These are phyloP conservation scores for Brachionus rubens DNA, from an alignment of 1,140 invertebrate species.

Conservation along the genomic window DNA sequence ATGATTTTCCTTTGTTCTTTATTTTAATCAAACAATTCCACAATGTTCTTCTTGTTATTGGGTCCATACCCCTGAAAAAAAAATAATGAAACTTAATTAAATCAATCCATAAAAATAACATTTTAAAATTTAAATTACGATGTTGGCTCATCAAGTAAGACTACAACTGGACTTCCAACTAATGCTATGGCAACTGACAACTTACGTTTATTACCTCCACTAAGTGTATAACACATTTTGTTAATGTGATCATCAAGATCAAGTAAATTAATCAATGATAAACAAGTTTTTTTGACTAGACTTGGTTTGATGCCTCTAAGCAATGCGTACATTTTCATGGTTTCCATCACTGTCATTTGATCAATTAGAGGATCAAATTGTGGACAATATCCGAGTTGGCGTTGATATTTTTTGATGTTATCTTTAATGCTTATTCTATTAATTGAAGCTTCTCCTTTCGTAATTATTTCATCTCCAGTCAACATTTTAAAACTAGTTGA, in stretches of 20 bases:
- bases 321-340: conserved; percentile 39
- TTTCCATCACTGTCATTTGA: conserved; percentile 53
- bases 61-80: conserved; percentile 62
- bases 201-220: conserved; percentile 61
- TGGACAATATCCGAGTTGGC: conserved; percentile 61
- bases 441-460: conserved; percentile 47
- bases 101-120: too few species aligned
- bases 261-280: conserved; percentile 13
- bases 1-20: conserved; percentile 45
- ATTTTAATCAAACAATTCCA: conserved; percentile 57
- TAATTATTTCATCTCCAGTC: conserved; percentile 53
- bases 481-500: conserved; percentile 84
- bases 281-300: conserved; percentile 15
- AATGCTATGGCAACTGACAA: conserved; percentile 60
- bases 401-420: conserved; percentile 57
- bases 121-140: too few species aligned
- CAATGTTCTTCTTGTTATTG: conserved; percentile 56
- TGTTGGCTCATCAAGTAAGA: conserved; percentile 67
- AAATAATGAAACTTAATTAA: conserved; percentile 46
- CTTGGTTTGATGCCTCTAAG: conserved; percentile 44
- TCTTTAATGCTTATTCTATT: conserved; percentile 52
- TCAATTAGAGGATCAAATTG: conserved; percentile 64
- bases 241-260: conserved; percentile 33
- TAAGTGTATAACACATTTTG: conserved; percentile 48
- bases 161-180: conserved; percentile 59